phyloP scores from a whole-genome alignment of 2,888 invertebrate genomes.

The Noctua fimbriata region DNA sequence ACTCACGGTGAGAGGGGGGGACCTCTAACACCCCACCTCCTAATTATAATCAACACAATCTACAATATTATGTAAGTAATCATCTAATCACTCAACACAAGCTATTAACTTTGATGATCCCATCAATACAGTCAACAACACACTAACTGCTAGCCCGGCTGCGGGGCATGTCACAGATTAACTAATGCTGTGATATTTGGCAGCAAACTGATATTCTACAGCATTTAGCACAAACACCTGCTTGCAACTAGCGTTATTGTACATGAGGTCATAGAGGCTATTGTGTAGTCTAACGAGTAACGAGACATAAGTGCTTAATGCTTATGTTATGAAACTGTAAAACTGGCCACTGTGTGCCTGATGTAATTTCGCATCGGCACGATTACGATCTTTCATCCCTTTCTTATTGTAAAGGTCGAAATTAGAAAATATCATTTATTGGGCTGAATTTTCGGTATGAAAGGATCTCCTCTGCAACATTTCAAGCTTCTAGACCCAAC shows the following conservation, averaged over 20 bases:
- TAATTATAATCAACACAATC: background rate
- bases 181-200: conserved; percentile 38
- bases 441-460: background rate
- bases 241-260: conserved; percentile 2
- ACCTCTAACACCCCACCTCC: background rate
- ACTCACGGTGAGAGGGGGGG: background rate
- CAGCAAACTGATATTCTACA: conserved; percentile 25
- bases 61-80: background rate
- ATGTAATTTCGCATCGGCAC: background rate
- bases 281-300: background rate
- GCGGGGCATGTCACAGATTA: conserved; percentile 12
- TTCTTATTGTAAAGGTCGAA: background rate
- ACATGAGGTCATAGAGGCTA: background rate
- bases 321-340: conserved; percentile 5
- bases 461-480: background rate
- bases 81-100: background rate
- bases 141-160: background rate
- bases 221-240: conserved; percentile 43
- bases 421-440: background rate
- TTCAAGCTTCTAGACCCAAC: background rate
- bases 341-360: background rate
- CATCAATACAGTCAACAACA: background rate
- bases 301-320: conserved; percentile 4
- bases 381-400: background rate
- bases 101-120: background rate